These are phyloP conservation scores for Trichomycterus rosablanca DNA, from an alignment of 2,113 vertebrate species.

Conservation along the genomic window DNA sequence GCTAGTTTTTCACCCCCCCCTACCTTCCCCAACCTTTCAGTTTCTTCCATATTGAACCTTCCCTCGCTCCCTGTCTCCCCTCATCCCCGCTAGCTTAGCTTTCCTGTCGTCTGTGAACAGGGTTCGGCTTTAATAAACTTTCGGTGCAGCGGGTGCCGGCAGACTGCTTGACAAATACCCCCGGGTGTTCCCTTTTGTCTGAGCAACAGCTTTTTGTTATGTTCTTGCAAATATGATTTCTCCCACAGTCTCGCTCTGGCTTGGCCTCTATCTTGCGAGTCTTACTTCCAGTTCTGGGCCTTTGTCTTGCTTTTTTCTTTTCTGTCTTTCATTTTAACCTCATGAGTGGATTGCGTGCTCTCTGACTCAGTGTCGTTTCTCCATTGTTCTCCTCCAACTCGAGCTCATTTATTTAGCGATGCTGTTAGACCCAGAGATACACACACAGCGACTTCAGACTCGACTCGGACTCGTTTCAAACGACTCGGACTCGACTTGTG, in stretches of 20 bases:
- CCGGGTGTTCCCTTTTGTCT: constrained; percentile 66
- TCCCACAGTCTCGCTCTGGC: constrained; percentile 59
- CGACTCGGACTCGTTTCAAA: too few species aligned
- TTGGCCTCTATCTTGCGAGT: constrained; percentile 4
- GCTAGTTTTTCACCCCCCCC: constrained; percentile 63
- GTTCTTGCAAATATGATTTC: constrained; percentile 80
- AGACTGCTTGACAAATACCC: constrained; percentile 76
- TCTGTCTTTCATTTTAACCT: constrained; percentile 59
- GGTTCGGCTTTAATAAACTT: constrained; percentile 92
- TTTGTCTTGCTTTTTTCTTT: constrained; percentile 28
- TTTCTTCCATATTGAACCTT: constrained; percentile 52
- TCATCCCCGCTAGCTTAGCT: constrained; percentile 91
- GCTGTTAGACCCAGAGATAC: too few species aligned
- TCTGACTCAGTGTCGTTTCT: background rate
- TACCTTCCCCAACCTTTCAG: constrained; percentile 51
- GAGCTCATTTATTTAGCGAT: too few species aligned
- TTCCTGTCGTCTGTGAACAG: constrained; percentile 79
- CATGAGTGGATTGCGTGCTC: background rate
- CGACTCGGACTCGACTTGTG: too few species aligned
- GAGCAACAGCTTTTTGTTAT: constrained; percentile 75
- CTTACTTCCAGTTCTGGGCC: background rate
- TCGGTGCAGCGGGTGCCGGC: constrained; percentile 83
- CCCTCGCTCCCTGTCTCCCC: constrained; percentile 48
- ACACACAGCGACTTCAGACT: too few species aligned
- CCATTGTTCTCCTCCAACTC: constrained; percentile 15